Conservation (phyloP, 2,797 vertebrate species). For the Coracias cyanogaster region DNA sequence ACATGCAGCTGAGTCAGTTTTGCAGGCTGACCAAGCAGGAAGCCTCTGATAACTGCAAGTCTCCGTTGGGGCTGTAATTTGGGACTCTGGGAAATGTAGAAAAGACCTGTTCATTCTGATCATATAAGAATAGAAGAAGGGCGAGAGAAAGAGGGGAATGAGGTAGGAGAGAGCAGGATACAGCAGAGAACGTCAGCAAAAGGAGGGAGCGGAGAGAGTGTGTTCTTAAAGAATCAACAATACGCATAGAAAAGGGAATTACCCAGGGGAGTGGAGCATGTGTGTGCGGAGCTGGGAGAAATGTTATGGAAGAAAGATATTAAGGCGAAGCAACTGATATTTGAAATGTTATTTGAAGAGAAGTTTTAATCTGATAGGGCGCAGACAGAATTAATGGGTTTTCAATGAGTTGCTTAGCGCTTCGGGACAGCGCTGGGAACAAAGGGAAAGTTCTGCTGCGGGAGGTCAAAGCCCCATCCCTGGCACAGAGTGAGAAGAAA, state of each 20-base stretch:
- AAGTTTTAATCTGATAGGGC: constrained; percentile 46
- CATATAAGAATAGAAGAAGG: neutral
- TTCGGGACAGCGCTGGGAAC: neutral
- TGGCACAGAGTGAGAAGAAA: neutral
- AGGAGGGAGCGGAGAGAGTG: neutral
- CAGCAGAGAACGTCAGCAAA: neutral
- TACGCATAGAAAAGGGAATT: constrained; percentile 12
- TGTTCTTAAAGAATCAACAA: constrained; percentile 33
- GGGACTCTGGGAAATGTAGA: neutral
- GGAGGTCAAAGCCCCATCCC: neutral
- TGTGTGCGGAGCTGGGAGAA: constrained; percentile 12
- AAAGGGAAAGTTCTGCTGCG: neutral
- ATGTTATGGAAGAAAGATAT: constrained; percentile 43
- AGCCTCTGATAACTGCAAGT: neutral
- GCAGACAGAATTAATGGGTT: constrained; percentile 14
- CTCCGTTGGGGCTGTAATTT: neutral
- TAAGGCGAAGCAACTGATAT: neutral
- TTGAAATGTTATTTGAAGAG: constrained; percentile 47
- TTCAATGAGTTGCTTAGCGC: neutral
- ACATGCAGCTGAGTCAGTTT: neutral
- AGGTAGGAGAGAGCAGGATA: neutral
- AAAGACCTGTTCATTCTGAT: neutral
- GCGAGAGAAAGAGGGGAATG: neutral
- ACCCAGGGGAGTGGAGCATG: neutral
- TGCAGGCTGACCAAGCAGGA: neutral